phyloP scores from a whole-genome alignment of 2,113 vertebrate species.

The Anhinga anhinga region DNA sequence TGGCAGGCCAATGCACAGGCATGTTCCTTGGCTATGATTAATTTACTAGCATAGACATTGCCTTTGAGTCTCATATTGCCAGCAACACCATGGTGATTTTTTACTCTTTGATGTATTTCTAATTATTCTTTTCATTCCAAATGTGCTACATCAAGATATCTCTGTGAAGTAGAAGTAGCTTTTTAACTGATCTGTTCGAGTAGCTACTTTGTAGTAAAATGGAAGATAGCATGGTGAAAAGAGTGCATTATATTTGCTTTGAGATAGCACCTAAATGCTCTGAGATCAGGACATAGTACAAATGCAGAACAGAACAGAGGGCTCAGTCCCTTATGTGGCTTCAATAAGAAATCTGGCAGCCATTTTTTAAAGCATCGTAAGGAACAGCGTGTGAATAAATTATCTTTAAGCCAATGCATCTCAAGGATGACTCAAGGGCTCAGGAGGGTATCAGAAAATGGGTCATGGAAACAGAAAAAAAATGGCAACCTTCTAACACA shows the following conservation, averaged over 20 bases:
- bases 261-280: background rate
- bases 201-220: background rate
- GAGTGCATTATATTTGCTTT: background rate
- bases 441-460: background rate
- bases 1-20: background rate
- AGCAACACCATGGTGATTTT: background rate
- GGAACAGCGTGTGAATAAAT: background rate
- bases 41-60: background rate
- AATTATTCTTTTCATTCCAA: background rate
- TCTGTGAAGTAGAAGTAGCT: background rate
- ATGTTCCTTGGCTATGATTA: background rate
- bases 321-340: background rate
- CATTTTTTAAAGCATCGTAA: background rate
- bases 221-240: background rate
- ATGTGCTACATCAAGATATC: background rate
- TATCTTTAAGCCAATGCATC: background rate
- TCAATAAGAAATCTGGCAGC: background rate
- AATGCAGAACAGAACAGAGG: background rate
- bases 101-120: background rate
- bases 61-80: background rate
- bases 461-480: background rate
- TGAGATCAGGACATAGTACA: background rate
- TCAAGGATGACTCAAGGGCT: background rate
- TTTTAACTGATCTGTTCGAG: background rate
- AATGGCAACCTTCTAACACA: background rate